Evolutionary conservation across 2,888 invertebrate genomes (phyloP), one percentile per base, ranked within the genome.

Genomic region (Amblyjoppa fuscipennis): DNA sequence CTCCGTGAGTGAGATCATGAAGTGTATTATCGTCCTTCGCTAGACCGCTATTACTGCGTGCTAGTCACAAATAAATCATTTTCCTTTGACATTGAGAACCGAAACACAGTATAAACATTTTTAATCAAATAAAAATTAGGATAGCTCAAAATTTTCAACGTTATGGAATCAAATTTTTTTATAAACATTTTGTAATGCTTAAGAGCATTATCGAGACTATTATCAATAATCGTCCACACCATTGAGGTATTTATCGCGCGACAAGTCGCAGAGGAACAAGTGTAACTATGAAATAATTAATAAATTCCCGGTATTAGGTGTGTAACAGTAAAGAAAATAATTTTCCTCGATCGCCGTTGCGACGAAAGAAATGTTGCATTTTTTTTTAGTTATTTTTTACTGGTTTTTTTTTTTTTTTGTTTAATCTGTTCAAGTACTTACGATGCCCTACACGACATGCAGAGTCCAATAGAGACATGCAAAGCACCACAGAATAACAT

Each of bases 381-480:
- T 41, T 41, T 41, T 41, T 9, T 41, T 41, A 11, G 41, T 11
- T 41, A 41, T 28, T 68, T 61, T 81, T 81, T 49, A 41, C 11
- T 41, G 81, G 84, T 61, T 83, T 83, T 77, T 85, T n/a, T n/a
- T 68, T 89, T 90, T 85, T 68, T 89, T 90, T 89, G 89, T 87
- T 91, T 83, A 64, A 78, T 86, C 78, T 83, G 83, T 90, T 89
- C 91, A 91, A 93, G 93, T 93, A 93, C 93, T 93, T 93, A 93
- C 93, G 93, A 93, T 93, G 93, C 92, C 93, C 93, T 93, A 93
- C 90, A 93, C 89, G 92, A 93, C 93, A 93, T 93, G 93, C 93
- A 93, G 93, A 93, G 91, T 93, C 93, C 93, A 93, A 93, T 93
- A 93, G 92, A 93, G 93, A 93, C 93, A 93, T 93, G 93, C 93